Evolutionary conservation across 2,113 vertebrate species (phyloP), one percentile per base, ranked within the genome.

Genomic region (Salvelinus fontinalis): DNA sequence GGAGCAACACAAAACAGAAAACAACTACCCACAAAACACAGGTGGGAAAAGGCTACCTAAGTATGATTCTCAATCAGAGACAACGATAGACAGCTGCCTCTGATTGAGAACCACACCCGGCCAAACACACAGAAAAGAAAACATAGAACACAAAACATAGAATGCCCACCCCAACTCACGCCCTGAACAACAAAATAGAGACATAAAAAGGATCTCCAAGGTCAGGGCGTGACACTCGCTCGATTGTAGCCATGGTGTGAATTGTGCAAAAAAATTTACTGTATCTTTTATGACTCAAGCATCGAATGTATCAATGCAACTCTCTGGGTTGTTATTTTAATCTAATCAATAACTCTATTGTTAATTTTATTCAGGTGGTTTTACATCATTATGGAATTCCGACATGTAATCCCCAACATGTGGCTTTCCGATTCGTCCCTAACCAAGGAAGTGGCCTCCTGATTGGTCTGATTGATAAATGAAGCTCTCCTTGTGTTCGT

Each of bases 391-490:
- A 76, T 79, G 62, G 76, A 91, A 86, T 89, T 85, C 86, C 83
- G 5, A 54, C 51, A 18, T 54, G 74, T 91, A 88, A 91, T 93
- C 87, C 88, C 83, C 86, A 87, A 88, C 90, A 94, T 93, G 90
- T 93, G 92, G 89, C 84, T 12, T 67, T 90, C 51, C 14, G 51
- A 54, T 54, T 54, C 16, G 51, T 54, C 86, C 83, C 86, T 73
- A 81, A 81, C 71, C 86, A 91, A 82, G 90, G 92, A 91, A 94
- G 92, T 89, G 79, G 51, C 80, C 85, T 81, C 51, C 84, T 93
- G 92, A 93, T 93, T 94, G 91, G 90, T 89, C 85, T 92, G 91
- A 93, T 90, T 92, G 92, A 93, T 95, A 94, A 96, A 92, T 95
- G 92, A 95, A 95, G 90, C 93, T 91, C 89, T 90, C 86, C 88